phyloP scores from a whole-genome alignment of 2,113 vertebrate species.

The Cinclus mexicanus region DNA sequence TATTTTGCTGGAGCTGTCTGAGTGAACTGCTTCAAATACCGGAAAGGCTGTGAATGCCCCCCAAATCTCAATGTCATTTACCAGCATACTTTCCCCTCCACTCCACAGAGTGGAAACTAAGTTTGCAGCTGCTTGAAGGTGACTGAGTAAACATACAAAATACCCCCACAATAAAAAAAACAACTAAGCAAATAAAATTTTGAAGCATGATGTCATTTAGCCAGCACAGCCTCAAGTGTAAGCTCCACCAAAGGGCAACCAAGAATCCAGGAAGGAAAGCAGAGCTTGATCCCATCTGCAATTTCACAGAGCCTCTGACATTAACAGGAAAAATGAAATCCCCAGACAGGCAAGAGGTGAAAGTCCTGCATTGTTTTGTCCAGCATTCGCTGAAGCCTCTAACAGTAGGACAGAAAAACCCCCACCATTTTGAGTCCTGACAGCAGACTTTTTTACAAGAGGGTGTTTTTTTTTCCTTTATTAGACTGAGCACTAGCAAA shows the following conservation, averaged over 20 bases:
- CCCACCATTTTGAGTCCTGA: not conserved
- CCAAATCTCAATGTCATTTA: not conserved
- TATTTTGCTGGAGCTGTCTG: not conserved
- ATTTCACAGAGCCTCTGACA: slow-evolving; percentile 24
- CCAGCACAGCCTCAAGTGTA: not conserved
- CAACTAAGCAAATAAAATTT: not conserved
- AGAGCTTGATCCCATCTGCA: slow-evolving; percentile 5
- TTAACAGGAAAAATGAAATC: not conserved
- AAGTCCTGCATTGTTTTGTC: not conserved
- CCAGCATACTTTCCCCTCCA: not conserved
- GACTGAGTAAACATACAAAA: not conserved
- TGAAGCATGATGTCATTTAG: slow-evolving; percentile 10
- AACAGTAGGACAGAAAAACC: not conserved
- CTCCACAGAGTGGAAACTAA: not conserved
- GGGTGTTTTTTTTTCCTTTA: not conserved
- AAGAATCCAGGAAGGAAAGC: not conserved
- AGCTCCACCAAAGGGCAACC: not conserved
- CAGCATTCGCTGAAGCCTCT: not conserved
- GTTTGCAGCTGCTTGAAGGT: slow-evolving; percentile 9
- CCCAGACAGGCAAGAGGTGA: not conserved
- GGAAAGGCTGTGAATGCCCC: not conserved
- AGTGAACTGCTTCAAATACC: not conserved
- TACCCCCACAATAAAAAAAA: not conserved
- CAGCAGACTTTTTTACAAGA: not conserved
- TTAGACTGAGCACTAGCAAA: not conserved